phyloP scores from a whole-genome alignment of 2,888 invertebrate genomes.

The Zhuqinia jingwanae region DNA sequence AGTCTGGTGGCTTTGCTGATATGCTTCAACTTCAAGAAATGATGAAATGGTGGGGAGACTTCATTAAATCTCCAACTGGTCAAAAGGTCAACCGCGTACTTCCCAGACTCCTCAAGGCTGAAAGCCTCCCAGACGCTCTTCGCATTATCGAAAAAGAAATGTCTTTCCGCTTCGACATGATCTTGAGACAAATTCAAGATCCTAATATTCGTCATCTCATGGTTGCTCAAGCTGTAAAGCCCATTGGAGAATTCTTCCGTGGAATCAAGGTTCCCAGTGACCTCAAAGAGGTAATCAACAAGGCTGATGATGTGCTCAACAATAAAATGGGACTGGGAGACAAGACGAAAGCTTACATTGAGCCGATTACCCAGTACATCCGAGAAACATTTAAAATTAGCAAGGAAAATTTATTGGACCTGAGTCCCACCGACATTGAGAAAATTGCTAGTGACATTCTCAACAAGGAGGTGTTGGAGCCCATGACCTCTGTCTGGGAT shows the following conservation, averaged over 20 bases:
- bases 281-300: conserved; percentile 74
- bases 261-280: conserved; percentile 75
- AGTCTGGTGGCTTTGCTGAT: conserved; percentile 72
- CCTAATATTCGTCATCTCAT: conserved; percentile 72
- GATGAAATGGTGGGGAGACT: conserved; percentile 74
- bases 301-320: conserved; percentile 77
- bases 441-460: conserved; percentile 77
- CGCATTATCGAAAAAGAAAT: conserved; percentile 78
- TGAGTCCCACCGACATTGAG: conserved; percentile 77
- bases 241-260: conserved; percentile 76
- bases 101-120: conserved; percentile 76
- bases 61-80: conserved; percentile 75
- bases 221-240: conserved; percentile 76
- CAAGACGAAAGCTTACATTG: conserved; percentile 75
- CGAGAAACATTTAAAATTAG: conserved; percentile 77
- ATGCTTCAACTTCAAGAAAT: conserved; percentile 75
- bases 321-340: conserved; percentile 76
- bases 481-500: conserved; percentile 73
- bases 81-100: conserved; percentile 77
- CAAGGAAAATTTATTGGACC: conserved; percentile 75
- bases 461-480: conserved; percentile 77
- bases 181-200: conserved; percentile 76
- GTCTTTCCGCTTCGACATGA: conserved; percentile 76
- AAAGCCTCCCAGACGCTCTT: conserved; percentile 77
- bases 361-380: conserved; percentile 76